Base-by-base conservation (phyloP, 2,888 invertebrate species). In the Philonicus albiceps region DNA sequence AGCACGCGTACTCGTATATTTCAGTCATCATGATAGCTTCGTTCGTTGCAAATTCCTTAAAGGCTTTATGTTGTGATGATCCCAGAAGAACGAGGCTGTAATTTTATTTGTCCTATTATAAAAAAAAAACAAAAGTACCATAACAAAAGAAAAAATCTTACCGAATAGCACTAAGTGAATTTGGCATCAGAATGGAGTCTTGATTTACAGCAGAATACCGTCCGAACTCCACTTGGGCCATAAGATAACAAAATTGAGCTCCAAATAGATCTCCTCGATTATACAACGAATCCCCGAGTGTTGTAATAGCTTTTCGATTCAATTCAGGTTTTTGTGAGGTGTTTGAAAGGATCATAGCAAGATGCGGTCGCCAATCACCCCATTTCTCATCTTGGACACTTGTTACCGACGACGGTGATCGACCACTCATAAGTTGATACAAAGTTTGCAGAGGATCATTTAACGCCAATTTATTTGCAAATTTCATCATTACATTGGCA, bases 281-380 rank as follows among this genome's bases (percentile, higher is more conserved):
- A 86, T 94, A 92, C 16, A 96, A 93, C 0, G 95, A 95, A 91
- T 96, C 96, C 0, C 96, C 95, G 43, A 97, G 93, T 30, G 95
- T 96, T 2, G 96, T 95, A 87, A 96, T 95, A 7, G 96, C 95
- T 90, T 95, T 95, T 11, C 95, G 94, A 93, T 97, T 96, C 86
- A 96, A 93, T 89, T 97, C 97, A 1, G 96, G 95, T 88, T 95
- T 94, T 88, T 94, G 93, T 13, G 96, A 94, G 16, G 96, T 95
- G 92, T 98, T 98, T 88, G 98, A 96, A 85, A 99, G 94, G 89
- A 99, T 95, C 95, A 99, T 97, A 87, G 99, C 98, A 86, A 98
- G 94, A 93, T 99, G 99, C 30, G 98, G 97, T 88, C 98, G 94
- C 99, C 99, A 99, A 93, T 98, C 98, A 86, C 95, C 96, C 96